phyloP scores from a whole-genome alignment of 1,140 invertebrate species.

The Drosophila ananassae region DNA sequence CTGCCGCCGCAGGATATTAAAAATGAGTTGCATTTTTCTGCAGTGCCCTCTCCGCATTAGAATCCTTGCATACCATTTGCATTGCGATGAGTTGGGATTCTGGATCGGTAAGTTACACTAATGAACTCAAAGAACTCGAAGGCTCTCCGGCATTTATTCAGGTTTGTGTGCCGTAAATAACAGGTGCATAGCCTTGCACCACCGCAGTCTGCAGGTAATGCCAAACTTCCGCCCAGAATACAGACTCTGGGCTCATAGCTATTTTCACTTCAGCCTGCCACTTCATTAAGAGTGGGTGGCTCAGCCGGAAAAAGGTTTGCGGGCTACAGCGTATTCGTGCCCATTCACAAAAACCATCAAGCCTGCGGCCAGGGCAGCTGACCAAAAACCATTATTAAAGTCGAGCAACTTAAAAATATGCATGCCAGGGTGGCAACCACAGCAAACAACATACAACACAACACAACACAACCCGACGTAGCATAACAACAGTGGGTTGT shows the following conservation, averaged over 20 bases:
- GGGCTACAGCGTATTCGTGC: neutral
- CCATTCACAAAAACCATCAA: conserved; percentile 49
- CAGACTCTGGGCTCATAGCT: neutral
- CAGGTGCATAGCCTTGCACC: conserved; percentile 31
- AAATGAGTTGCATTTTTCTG: conserved; percentile 73
- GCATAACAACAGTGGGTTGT: conserved; percentile 22
- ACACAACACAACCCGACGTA: neutral
- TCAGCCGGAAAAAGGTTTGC: conserved; percentile 25
- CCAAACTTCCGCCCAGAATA: conserved; percentile 56
- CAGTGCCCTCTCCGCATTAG: conserved; percentile 24
- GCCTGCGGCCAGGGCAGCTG: conserved; percentile 55
- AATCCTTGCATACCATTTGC: conserved; percentile 58
- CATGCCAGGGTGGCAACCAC: conserved; percentile 60
- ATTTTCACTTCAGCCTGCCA: conserved; percentile 44
- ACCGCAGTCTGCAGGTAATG: conserved; percentile 65
- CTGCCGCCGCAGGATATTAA: conserved; percentile 77
- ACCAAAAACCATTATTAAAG: conserved; percentile 81
- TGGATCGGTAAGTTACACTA: conserved; percentile 46
- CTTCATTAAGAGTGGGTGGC: conserved; percentile 62
- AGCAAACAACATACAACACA: conserved; percentile 22
- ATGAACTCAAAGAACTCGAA: conserved; percentile 61
- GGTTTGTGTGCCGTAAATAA: conserved; percentile 67
- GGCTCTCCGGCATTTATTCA: conserved; percentile 36
- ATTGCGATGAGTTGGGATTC: conserved; percentile 17
- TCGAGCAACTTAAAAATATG: conserved; percentile 74